These are phyloP conservation scores for Leptopilina myrica DNA, from an alignment of 2,888 invertebrate genomes.

Conservation along the genomic window DNA sequence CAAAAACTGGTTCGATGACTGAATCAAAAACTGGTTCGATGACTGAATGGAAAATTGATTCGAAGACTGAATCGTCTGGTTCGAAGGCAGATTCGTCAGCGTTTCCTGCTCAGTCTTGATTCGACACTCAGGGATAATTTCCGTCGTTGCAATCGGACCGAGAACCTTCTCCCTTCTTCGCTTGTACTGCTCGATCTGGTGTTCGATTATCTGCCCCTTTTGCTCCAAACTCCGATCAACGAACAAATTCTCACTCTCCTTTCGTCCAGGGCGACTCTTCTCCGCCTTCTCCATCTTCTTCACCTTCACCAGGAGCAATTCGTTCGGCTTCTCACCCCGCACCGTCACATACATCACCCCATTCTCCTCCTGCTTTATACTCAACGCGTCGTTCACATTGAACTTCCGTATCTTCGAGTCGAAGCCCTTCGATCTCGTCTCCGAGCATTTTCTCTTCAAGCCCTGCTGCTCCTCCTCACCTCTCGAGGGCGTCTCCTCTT, in stretches of 20 bases:
- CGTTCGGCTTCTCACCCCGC: constrained; percentile 73
- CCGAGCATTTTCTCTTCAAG: background rate
- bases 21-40: too few species aligned
- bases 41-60: too few species aligned
- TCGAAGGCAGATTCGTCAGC: too few species aligned
- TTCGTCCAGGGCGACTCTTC: background rate
- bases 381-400: constrained; percentile 61
- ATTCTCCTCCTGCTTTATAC: constrained; percentile 66
- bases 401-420: constrained; percentile 38
- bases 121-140: constrained; percentile 35
- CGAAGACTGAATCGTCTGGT: too few species aligned
- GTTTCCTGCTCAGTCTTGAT: constrained; percentile 16
- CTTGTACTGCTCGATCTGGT: constrained; percentile 74
- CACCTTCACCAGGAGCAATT: constrained; percentile 72
- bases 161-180: constrained; percentile 71
- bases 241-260: constrained; percentile 55
- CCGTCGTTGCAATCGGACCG: constrained; percentile 54
- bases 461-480: too few species aligned
- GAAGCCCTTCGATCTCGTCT: background rate
- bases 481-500: too few species aligned
- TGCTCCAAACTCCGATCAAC: constrained; percentile 61
- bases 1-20: too few species aligned
- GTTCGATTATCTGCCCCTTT: constrained; percentile 71
- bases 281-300: constrained; percentile 64
- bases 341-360: constrained; percentile 75